Evolutionary conservation across 2,797 vertebrate species (phyloP).

Genomic region (Champsocephalus esox): DNA sequence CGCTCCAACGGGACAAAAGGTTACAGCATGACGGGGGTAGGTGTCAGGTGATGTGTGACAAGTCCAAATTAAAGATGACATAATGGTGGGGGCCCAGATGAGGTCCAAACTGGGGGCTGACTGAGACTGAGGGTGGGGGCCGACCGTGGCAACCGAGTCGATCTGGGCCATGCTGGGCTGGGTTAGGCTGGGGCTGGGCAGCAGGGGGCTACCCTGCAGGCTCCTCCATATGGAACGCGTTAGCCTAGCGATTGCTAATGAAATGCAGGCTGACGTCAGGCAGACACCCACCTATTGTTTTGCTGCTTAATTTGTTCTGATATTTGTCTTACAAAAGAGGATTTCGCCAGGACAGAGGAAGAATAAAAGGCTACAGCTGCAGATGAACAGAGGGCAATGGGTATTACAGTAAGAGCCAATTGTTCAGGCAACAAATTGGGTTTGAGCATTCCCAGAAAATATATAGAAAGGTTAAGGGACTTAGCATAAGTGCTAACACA

Average conservation of each 20-base stretch:
- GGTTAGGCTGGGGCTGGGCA: slow-evolving; percentile 76
- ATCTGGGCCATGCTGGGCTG: slow-evolving; percentile 73
- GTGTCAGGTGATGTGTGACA: slow-evolving; percentile 87
- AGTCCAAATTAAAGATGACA: slow-evolving; percentile 86
- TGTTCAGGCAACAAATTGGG: slow-evolving; percentile 32
- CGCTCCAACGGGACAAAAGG: slow-evolving; percentile 81
- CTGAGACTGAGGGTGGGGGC: slow-evolving; percentile 68
- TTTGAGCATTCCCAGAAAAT: slow-evolving; percentile 35
- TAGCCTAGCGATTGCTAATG: slow-evolving; percentile 84
- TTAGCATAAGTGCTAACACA: slow-evolving; percentile 66
- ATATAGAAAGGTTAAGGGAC: slow-evolving; percentile 45
- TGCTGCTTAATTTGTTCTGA: slow-evolving; percentile 86
- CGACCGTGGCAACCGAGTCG: slow-evolving; percentile 73
- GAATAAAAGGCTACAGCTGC: slow-evolving; percentile 50
- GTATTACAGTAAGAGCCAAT: slow-evolving; percentile 40
- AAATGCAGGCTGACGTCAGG: slow-evolving; percentile 87
- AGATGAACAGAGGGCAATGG: slow-evolving; percentile 38
- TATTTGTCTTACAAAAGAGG: slow-evolving; percentile 87
- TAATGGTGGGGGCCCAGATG: slow-evolving; percentile 80
- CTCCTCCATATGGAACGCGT: slow-evolving; percentile 87
- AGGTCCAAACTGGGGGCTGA: slow-evolving; percentile 73
- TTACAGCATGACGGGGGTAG: slow-evolving; percentile 82
- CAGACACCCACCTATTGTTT: slow-evolving; percentile 85
- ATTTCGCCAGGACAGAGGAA: slow-evolving; percentile 66
- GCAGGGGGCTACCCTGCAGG: slow-evolving; percentile 82